Base-by-base conservation (phyloP, 1,140 invertebrate species). In the Aphelenchoides avenae region DNA sequence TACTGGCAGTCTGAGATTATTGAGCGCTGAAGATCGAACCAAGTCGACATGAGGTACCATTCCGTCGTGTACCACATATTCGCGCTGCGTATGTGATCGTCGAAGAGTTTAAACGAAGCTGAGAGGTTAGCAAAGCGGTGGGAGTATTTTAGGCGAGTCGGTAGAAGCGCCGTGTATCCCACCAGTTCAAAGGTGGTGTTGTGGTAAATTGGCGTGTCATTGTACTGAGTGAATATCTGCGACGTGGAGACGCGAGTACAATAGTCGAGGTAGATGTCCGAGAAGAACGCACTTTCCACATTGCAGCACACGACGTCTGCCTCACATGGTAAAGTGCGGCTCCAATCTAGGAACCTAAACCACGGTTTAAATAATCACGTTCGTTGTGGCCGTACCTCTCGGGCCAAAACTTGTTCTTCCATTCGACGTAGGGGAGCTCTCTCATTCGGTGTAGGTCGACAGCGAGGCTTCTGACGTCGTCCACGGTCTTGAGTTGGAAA, bases 191-290 rank as follows among this genome's bases (percentile, higher is more conserved):
- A 72, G 3, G 71, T 75, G 13, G 31, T 36, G 43, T 72, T 72
- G 50, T 72, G 73, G 54, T 76, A 75, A 36, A 75, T 64, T 34
- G 73, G 72, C 9, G 72, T 75, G 46, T 75, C 72, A 52, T 75
- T 75, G 52, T 75, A 75, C 22, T 51, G 33, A 2, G 72, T 77
- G 11, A 44, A 36, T 9, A 75, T 57, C 27, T 69, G 52, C 0
- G 61, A 46, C 5, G 72, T 75, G n/a, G 72, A 75, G 20, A 75
- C 57, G 15, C 72, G 61, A 15, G 77, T 50, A 41, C 72, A 75
- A 43, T 68, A 64, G 47, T 75, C 72, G 4, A 75, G 51, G 29
- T 69, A 71, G 9, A 42, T 39, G 46, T 71, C 49, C 1, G 57
- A 46, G 50, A 61, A 76, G 20, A 58, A 43, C 18, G 49, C 22